Base-by-base conservation (phyloP, 2,888 invertebrate genomes). In the Drosophila peninsularis region DNA sequence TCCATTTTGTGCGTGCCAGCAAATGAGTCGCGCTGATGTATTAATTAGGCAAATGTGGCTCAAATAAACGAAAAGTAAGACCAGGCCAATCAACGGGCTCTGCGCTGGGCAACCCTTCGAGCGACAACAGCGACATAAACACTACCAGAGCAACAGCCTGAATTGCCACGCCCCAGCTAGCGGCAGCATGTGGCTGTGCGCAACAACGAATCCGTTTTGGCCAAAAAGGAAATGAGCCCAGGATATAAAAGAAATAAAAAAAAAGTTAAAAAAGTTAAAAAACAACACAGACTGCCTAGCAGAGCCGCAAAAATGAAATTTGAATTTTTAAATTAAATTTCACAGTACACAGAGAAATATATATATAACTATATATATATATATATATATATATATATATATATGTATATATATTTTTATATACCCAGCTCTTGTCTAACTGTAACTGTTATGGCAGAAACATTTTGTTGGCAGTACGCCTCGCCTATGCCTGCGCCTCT, bases 281-380 rank as follows among this genome's bases (percentile, higher is more conserved):
- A 19, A 9, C 27, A 2, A 34, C 27, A 21, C 34, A 63, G 44
- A 55, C 27, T n/a, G 34, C 68, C 61, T 71, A 62, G 78, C 45
- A 62, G 34, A 42, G 53, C 21, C 54, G 7, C 72, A 70, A 77
- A 62, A 77, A 60, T 47, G 42, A 61, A 84, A 87, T 84, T 88
- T 80, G 79, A 83, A 81, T 86, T 81, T 86, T 88, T 79, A 86
- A 88, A 86, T 86, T 88, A 86, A 88, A 86, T 86, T 85, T 80
- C 71, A 70, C 75, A 70, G 76, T 55, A 47, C 73, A 76, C 57
- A 76, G n/a, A 47, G 3, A 45, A 17, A 53, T 32, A 52, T n/a
- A 21, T 27, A n/a, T 44, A 42, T 57, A 47, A 53, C 49, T 69
- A 7, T 37, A 17, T 45, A 47, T 69, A 5, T 37, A 13, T 37